Evolutionary conservation across 2,113 vertebrate genomes (phyloP).

Genomic region (Gavia stellata): DNA sequence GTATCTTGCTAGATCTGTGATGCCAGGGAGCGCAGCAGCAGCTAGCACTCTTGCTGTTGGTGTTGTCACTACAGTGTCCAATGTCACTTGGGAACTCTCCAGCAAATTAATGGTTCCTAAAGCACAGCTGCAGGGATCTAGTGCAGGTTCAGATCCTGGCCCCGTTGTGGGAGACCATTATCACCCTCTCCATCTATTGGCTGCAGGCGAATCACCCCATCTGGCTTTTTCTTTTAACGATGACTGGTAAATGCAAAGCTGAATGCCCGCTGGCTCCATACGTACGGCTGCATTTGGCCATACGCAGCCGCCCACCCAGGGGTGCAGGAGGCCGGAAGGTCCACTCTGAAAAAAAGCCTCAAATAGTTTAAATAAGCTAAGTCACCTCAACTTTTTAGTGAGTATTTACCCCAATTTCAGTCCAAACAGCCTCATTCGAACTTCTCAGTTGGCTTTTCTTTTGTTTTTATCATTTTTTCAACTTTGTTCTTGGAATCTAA

Average conservation of each 20-base stretch:
- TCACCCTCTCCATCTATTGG: not conserved
- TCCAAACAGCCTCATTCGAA: not conserved
- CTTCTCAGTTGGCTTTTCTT: not conserved
- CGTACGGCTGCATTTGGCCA: accelerated
- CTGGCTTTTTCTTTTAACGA: not conserved
- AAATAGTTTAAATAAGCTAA: not conserved
- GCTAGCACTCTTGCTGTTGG: not conserved
- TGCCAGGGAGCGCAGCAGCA: not conserved
- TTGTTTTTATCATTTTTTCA: not conserved
- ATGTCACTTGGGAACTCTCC: not conserved
- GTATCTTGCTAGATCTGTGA: not conserved
- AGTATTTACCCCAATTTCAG: not conserved
- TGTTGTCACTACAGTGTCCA: not conserved
- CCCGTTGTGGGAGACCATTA: not conserved
- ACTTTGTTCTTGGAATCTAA: not conserved
- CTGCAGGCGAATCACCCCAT: accelerated
- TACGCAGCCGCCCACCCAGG: not conserved
- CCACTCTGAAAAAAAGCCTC: not conserved
- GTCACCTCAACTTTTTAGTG: not conserved
- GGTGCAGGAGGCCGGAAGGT: not conserved
- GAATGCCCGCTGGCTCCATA: accelerated
- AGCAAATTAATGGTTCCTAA: not conserved
- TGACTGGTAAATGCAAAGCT: not conserved
- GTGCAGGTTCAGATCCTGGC: not conserved
- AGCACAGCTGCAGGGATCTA: not conserved